Base-by-base conservation (phyloP, 2,888 invertebrate genomes). In the Aleiodes testaceus region DNA sequence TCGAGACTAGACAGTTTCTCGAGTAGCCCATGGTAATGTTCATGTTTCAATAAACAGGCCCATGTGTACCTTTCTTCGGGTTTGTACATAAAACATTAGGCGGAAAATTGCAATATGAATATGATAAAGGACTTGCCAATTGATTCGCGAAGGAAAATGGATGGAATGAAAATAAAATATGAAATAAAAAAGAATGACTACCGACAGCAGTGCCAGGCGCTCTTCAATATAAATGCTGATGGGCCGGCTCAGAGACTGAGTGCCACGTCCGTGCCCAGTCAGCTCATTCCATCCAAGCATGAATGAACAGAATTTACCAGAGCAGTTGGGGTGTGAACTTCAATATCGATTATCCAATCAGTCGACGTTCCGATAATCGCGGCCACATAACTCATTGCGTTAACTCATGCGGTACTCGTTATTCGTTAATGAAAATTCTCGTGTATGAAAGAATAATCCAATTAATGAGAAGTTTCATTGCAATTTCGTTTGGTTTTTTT, bases 291-390 rank as follows among this genome's bases (percentile, higher is more conserved):
- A 71, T 52, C 52, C 61, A 26, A 67, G 66, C 66, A 63, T 71
- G 61, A 67, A 71, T 71, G 71, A 71, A 66, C 63, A 61, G 66
- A 71, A 71, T 71, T 71, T 63, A 71, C 66, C 66, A 71, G 42
- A 59, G 66, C 52, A 50, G 52, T 52, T 61, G 49, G 44, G 52
- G 44, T 59, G 66, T 66, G 66, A 71, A 66, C 63, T 72, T 72
- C 63, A 52, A 68, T 69, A 72, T 72, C 59, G 68, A 72, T 64
- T 67, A 66, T 67, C 63, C 30, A 36, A 67, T 71, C 66, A 66
- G 44, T 50, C 71, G 52, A 66, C 63, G 50, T 66, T 71, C 61
- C 63, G 63, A 67, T 59, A 59, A 59, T 63, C 30, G 66, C 16
- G 52, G 71, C 66, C 42, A 42, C 30, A 44, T 52, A 63, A 67